Evolutionary conservation across 2,797 vertebrate species (phyloP).

Genomic region (Adrianichthys oophorus): DNA sequence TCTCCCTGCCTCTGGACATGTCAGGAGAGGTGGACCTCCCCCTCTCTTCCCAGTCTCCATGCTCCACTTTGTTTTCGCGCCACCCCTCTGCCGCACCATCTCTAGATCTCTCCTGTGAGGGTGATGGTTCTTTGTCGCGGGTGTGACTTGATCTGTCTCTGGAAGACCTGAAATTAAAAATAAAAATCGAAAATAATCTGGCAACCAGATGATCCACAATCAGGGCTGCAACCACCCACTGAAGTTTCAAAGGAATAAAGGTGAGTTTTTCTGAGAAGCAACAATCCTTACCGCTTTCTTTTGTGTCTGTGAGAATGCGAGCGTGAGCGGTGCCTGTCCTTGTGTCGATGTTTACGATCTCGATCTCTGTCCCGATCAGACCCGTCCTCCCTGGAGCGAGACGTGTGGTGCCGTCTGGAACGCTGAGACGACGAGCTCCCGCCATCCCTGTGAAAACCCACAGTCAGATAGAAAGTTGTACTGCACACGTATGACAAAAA

Average conservation of each 20-base stretch:
- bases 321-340: slow-evolving; percentile 80
- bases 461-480: too few species aligned
- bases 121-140: slow-evolving; percentile 63
- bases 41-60: slow-evolving; percentile 56
- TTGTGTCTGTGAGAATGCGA: slow-evolving; percentile 81
- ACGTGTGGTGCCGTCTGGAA: slow-evolving; percentile 76
- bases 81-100: slow-evolving; percentile 56
- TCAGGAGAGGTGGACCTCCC: slow-evolving; percentile 67
- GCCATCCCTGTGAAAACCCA: slow-evolving; percentile 68
- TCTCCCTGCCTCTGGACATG: slow-evolving; percentile 58
- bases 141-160: slow-evolving; percentile 69
- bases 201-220: too few species aligned
- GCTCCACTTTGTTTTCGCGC: slow-evolving; percentile 49
- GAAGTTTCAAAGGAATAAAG: not conserved
- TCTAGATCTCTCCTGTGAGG: slow-evolving; percentile 62
- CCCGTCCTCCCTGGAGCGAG: slow-evolving; percentile 74
- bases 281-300: slow-evolving; percentile 74
- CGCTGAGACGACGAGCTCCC: slow-evolving; percentile 79
- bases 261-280: not conserved
- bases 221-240: too few species aligned
- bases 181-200: too few species aligned
- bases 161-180: slow-evolving; percentile 59
- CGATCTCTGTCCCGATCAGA: slow-evolving; percentile 70
- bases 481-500: not conserved
- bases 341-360: slow-evolving; percentile 80